Evolutionary conservation across 2,113 vertebrate species (phyloP).

Genomic region (Microcebus lehilahytsara): DNA sequence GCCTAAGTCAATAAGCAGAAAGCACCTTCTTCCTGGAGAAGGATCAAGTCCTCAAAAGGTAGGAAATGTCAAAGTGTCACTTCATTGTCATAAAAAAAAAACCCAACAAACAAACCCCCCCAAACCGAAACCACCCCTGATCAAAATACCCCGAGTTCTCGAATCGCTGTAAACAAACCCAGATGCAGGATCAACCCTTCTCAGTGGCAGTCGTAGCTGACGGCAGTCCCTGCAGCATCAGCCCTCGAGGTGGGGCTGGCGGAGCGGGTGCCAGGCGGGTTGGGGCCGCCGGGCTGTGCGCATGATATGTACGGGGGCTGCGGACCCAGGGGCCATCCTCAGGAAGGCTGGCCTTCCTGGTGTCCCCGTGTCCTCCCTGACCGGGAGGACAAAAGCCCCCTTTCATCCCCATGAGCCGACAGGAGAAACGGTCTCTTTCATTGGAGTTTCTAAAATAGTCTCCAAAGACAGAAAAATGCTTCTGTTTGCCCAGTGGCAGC

Average conservation of each 20-base stretch:
- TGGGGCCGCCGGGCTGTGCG: background rate
- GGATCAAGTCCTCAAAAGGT: slow-evolving; percentile 80
- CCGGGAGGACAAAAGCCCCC: slow-evolving; percentile 20
- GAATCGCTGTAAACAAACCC: slow-evolving; percentile 83
- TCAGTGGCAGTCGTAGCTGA: slow-evolving; percentile 78
- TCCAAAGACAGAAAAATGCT: slow-evolving; percentile 53
- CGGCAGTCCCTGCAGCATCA: slow-evolving; percentile 59
- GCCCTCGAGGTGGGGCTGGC: slow-evolving; percentile 52
- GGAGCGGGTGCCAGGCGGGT: background rate
- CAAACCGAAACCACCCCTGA: slow-evolving; percentile 69
- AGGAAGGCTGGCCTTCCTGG: slow-evolving; percentile 69
- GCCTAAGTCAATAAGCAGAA: slow-evolving; percentile 79
- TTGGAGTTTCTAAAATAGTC: slow-evolving; percentile 54
- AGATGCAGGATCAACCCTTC: slow-evolving; percentile 77
- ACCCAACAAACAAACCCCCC: slow-evolving; percentile 54
- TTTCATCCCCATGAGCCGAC: background rate
- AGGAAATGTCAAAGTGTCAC: slow-evolving; percentile 81
- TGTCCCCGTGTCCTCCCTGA: background rate
- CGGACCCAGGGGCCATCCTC: slow-evolving; percentile 67
- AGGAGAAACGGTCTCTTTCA: slow-evolving; percentile 56
- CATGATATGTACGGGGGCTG: slow-evolving; percentile 72
- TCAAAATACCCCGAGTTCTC: slow-evolving; percentile 71
- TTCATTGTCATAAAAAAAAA: slow-evolving; percentile 79
- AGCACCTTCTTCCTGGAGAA: slow-evolving; percentile 82
- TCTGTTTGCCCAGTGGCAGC: slow-evolving; percentile 11